Base-by-base conservation (phyloP, 2,113 vertebrate species). In the Entomyzon cyanotis region DNA sequence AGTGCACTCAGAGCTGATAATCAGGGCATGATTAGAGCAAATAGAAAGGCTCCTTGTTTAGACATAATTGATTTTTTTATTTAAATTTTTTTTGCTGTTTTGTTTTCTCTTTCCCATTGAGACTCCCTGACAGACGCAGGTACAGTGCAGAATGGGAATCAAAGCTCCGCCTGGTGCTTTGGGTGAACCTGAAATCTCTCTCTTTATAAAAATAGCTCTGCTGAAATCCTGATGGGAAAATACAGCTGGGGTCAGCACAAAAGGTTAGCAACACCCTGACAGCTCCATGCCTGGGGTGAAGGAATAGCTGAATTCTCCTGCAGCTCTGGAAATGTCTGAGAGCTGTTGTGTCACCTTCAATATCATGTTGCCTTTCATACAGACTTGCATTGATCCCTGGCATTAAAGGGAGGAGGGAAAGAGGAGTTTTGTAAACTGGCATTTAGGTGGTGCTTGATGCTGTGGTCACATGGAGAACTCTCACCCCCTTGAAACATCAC, bases 331-430 rank as follows among this genome's bases (percentile, higher is more conserved):
- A 71, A 82, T 12, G 37, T 28, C 83, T 53, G 28, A 22, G 75
- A 82, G 91, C 76, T 37, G 50, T 91, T 91, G 82, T 78, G 77
- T 87, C 90, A 84, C 88, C 92, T 96, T 90, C 19, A 10, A n/a
- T 86, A 76, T 52, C 69, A 0, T 7, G 13, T 64, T 91, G 73
- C 91, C 41, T 84, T 81, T 84, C 78, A 6, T 39, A 27, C 47
- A 52, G 84, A 22, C 35, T 74, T 33, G 75, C 50, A 53, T 82
- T 37, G 71, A 90, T 93, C 76, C 53, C 85, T 75, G 58, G 49
- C 73, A 44, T 75, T 75, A 52, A 46, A 5, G 52, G 41, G 30
- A 24, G 63, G 21, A 58, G 50, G 56, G 78, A 37, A 41, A 25
- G 44, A 27, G 24, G 56, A 60, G 30, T n/a, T 87, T 44, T 52